Percentiles rank a stretch among this genome's conserved stretches.
These are phyloP conservation scores for Dryobotodes eremita DNA, from an alignment of 2,888 invertebrate species.

Conservation along the genomic window DNA sequence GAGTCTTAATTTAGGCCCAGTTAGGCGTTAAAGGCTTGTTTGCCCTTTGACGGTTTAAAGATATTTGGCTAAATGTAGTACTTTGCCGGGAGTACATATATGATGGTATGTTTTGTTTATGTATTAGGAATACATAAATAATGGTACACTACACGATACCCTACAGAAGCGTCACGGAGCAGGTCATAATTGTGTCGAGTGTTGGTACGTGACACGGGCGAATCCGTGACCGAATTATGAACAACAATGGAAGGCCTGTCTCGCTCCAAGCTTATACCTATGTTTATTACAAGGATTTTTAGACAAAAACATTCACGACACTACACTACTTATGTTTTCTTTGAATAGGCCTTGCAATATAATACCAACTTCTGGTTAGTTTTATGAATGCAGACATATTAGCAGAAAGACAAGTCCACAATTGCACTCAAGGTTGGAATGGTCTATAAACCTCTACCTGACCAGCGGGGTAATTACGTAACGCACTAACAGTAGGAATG, in stretches of 20 bases:
- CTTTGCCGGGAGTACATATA: too few species aligned
- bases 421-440: not conserved
- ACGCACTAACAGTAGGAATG: too few species aligned
- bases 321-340: not conserved
- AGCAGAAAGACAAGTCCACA: not conserved
- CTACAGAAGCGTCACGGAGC: slow-evolving; percentile 61
- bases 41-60: too few species aligned
- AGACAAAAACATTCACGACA: slow-evolving; percentile 8
- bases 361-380: not conserved
- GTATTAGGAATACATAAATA: slow-evolving; percentile 10
- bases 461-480: too few species aligned
- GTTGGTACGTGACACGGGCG: slow-evolving; percentile 58
- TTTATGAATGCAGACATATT: not conserved
- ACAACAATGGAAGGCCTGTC: slow-evolving; percentile 42
- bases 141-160: not conserved
- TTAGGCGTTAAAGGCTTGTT: too few species aligned
- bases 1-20: too few species aligned
- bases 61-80: too few species aligned
- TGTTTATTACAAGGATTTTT: slow-evolving; percentile 43
- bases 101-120: too few species aligned
- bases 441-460: too few species aligned
- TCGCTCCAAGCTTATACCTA: slow-evolving; percentile 17
- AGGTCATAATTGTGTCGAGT: slow-evolving; percentile 71
- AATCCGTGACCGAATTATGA: slow-evolving; percentile 69
- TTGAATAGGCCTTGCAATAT: not conserved